These are phyloP conservation scores for Danaus melanippus DNA, from an alignment of 1,140 invertebrate genomes.

Conservation along the genomic window DNA sequence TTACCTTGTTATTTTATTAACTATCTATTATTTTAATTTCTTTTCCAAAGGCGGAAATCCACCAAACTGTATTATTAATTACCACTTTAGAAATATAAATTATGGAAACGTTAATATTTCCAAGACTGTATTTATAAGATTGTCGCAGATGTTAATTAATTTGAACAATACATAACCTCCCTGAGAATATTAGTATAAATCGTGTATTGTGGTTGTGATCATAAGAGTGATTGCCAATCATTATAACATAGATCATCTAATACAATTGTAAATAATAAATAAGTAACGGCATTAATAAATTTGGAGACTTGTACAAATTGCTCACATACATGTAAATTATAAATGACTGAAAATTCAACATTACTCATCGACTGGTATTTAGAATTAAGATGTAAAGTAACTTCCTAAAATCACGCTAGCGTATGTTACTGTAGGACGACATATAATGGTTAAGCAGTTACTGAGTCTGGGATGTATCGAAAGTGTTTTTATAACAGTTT, in stretches of 20 bases:
- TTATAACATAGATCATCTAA: constrained; percentile 46
- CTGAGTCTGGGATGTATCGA: constrained; percentile 42
- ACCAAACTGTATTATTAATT: no score
- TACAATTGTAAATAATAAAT: constrained; percentile 54
- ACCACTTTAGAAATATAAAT: no score
- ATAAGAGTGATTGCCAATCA: constrained; percentile 63
- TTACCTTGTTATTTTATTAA: no score
- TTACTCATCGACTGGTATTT: constrained; percentile 66
- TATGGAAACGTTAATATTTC: no score
- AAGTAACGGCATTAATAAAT: constrained; percentile 55
- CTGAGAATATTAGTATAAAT: constrained; percentile 37
- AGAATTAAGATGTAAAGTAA: constrained; percentile 25
- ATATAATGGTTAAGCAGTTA: constrained; percentile 17
- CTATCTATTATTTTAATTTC: no score
- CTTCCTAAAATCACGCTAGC: constrained; percentile 21
- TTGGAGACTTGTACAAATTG: constrained; percentile 71
- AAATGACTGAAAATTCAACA: constrained; percentile 64
- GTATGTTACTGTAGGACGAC: constrained; percentile 11
- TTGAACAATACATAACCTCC: constrained; percentile 18
- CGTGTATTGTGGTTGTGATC: constrained; percentile 69
- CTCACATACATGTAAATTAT: constrained; percentile 63
- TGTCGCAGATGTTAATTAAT: no score
- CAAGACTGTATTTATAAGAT: no score
- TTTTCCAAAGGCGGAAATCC: no score
- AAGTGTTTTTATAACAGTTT: constrained; percentile 60